Base-by-base conservation (phyloP, 2,797 vertebrate genomes). In the Spondyliosoma cantharus region DNA sequence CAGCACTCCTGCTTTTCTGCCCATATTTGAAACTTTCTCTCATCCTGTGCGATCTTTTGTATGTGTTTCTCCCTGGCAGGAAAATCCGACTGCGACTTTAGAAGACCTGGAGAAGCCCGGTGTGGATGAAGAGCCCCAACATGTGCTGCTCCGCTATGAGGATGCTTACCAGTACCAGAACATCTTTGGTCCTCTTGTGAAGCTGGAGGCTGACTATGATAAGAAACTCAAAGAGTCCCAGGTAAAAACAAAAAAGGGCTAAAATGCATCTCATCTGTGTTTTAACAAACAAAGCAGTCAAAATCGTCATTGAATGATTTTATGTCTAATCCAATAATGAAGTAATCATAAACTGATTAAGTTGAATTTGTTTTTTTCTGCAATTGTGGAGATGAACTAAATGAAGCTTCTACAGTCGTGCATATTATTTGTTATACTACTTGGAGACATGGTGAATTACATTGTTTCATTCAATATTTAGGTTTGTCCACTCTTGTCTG, bases 141-240 rank as follows among this genome's bases (percentile, higher is more conserved):
- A 98, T 0, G 97, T 98, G 68, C 91, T 98, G 76, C 95, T 98
- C 11, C 95, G 97, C 78, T 98, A 98, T 0, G 97, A 98, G 89
- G 97, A 98, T 14, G 97, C 97, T 66, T 98, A 98, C 91, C 97
- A 98, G 80, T 98, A 98, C 94, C 97, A 98, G 90, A 98, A 98
- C 89, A 98, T 98, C 64, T 98, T 98, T 19, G 97, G 97, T 1
- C 97, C 97, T 2, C 94, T 98, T 25, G 97, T 98, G 67, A 98
- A 98, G 87, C 95, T 98, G 27, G 97, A 98, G 87, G 97, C 97
- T 0, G 97, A 98, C 81, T 98, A 98, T 7, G 97, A 98, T 86
- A 98, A 98, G 91, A 98, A 98, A 82, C 96, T 98, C 24, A 98
- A 98, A 90, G 97, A 98, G 93, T 98, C 97, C 46, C 97, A 98